Conservation (phyloP, 2,113 vertebrate species). For the Sprattus sprattus region DNA sequence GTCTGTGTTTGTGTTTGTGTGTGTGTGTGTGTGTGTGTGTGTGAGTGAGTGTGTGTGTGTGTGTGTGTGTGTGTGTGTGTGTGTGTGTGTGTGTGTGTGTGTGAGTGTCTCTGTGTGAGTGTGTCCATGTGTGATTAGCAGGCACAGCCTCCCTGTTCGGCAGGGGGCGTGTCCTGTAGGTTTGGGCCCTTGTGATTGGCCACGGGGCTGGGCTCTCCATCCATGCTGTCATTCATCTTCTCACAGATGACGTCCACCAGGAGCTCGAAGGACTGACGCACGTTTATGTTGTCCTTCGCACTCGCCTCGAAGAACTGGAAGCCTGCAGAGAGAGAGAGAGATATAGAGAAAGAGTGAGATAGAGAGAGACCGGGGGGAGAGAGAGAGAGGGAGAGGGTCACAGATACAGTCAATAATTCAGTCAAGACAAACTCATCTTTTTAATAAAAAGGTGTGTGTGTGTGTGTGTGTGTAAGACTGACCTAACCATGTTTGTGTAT, state of each 20-base stretch:
- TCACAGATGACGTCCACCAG: conserved; percentile 24
- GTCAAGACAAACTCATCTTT: no score
- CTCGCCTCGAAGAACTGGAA: conserved; percentile 21
- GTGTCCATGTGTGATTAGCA: not conserved
- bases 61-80: not conserved
- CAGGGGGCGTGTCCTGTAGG: conserved; percentile 16
- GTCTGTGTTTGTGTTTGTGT: not conserved
- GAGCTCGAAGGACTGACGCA: conserved; percentile 1
- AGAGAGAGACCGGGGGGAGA: no score
- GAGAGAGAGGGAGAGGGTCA: not conserved
- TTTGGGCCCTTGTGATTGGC: conserved; percentile 19
- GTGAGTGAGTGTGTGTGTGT: not conserved
- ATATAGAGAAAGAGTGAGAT: no score
- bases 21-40: not conserved
- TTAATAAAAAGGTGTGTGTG: no score
- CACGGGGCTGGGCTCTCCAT: not conserved
- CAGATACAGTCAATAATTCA: no score
- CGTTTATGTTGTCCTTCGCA: conserved; percentile 24
- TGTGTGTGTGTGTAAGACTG: not conserved
- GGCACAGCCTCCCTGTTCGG: not conserved
- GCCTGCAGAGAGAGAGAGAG: no score
- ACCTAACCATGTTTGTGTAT: not conserved
- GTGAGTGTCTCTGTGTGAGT: not conserved
- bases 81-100: not conserved
- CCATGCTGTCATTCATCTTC: not conserved